Evolutionary conservation across 2,797 vertebrate species (phyloP).

Genomic region (Hippocampus kuda): DNA sequence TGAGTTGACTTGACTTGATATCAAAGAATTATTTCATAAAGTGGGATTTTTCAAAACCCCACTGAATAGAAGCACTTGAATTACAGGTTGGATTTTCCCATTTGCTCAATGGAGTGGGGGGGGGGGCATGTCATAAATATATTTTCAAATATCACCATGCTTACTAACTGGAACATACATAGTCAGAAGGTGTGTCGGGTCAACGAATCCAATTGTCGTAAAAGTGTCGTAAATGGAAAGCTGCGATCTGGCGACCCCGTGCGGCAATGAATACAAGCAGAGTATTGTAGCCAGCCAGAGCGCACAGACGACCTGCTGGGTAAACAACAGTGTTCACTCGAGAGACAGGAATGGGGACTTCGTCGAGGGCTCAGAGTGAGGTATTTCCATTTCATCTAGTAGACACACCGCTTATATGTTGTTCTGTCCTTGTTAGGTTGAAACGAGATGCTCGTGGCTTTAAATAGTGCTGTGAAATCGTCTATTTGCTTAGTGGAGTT

Average conservation of each 20-base stretch:
- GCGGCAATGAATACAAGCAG: slow-evolving; percentile 9
- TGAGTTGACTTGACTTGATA: no score
- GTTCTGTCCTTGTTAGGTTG: not conserved
- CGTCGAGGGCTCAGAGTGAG: slow-evolving; percentile 59
- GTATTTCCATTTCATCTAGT: slow-evolving; percentile 31
- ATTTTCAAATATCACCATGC: no score
- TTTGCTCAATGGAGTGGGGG: no score
- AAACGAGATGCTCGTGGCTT: slow-evolving; percentile 1
- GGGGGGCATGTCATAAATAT: no score
- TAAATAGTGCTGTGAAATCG: slow-evolving; percentile 34
- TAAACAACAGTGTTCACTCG: slow-evolving; percentile 68
- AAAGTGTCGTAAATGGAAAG: slow-evolving; percentile 50
- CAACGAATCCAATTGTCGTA: not conserved
- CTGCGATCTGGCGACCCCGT: slow-evolving; percentile 28
- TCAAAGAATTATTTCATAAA: no score
- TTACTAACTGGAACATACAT: no score
- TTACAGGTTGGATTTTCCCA: no score
- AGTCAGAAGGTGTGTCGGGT: no score
- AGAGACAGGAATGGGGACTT: slow-evolving; percentile 71
- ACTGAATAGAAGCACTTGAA: no score
- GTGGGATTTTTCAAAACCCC: no score
- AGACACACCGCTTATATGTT: slow-evolving; percentile 9
- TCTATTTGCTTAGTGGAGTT: slow-evolving; percentile 45
- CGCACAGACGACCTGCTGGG: slow-evolving; percentile 56
- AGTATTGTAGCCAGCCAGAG: slow-evolving; percentile 39